These are phyloP conservation scores for Crocidura indochinensis DNA, from an alignment of 2,797 vertebrate genomes.

Conservation along the genomic window DNA sequence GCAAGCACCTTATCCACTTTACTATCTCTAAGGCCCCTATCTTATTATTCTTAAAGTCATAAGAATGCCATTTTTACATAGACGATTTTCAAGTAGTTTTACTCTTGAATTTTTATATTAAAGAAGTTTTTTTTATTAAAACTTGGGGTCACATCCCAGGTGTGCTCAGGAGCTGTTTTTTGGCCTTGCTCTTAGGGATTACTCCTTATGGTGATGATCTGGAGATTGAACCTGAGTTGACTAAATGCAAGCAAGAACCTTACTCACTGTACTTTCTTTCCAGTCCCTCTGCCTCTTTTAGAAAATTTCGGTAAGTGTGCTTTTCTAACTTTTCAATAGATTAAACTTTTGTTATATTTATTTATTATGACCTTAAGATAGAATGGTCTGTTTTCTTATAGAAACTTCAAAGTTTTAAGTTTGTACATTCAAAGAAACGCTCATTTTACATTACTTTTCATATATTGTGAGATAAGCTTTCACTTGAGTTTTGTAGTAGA, in stretches of 20 bases:
- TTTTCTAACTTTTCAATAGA: neutral
- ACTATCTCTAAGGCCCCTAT: no score
- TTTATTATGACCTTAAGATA: no score
- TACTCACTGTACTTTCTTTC: no score
- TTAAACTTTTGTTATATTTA: neutral
- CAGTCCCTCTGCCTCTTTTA: neutral
- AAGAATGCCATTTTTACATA: neutral
- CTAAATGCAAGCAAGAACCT: no score
- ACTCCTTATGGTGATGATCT: no score
- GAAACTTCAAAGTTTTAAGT: slow-evolving; percentile 7
- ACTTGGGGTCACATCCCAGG: no score
- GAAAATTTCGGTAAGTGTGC: neutral
- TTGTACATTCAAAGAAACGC: neutral
- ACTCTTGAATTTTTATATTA: neutral
- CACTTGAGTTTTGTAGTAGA: neutral
- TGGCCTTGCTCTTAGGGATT: no score
- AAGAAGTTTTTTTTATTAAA: neutral
- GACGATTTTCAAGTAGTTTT: slow-evolving; percentile 41
- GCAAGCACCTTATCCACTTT: no score
- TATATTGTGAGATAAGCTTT: neutral
- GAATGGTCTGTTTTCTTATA: neutral
- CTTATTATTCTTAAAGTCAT: no score
- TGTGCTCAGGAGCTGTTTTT: no score
- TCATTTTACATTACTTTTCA: slow-evolving; percentile 31
- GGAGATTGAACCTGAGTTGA: no score